Evolutionary conservation across 2,888 invertebrate genomes (phyloP), one percentile per base, ranked within the genome.

Genomic region (Stenodera caucasica): DNA sequence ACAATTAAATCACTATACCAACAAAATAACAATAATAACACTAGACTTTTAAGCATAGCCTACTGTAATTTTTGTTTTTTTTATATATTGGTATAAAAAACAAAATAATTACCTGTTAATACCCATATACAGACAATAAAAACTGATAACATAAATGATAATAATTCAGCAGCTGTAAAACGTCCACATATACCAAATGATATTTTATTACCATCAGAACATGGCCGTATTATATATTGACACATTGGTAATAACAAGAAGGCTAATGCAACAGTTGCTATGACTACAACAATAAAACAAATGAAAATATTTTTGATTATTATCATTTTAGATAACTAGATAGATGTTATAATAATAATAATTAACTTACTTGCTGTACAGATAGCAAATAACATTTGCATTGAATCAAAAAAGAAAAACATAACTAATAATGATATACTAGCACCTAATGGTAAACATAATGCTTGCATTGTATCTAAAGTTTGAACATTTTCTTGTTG

Each of bases 401-500:
- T 96, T 59, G 97, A 97, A 83, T 98, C 98, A 79, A 98, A 98
- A 84, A 97, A 98, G 86, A 98, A 96, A 82, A 98, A 98, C 97
- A 98, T 98, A 76, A 98, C 90, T 64, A 98, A 89, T 67, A 98
- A 85, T 64, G 97, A 97, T 73, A 96, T 90, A 66, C 97, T 97
- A 72, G 98, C 97, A 76, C 96, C 96, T 67, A 96, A 84, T 60
- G 98, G 98, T 80, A 98, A 87, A 83, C 97, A 96, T 75, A 98
- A 86, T 72, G 97, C 98, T 82, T 98, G 98, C 90, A 97, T 93
- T 61, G 96, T 95, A 82, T 97, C 96, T 78, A 98, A 83, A 0
- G 97, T 97, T 81, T 97, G 96, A 67, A 97, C 91, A 60, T 78
- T 79, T 5, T 45, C 45, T 21, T 45, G 45, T 45, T 45, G 45